Evolutionary conservation across 2,888 invertebrate species (phyloP), one percentile per base, ranked within the genome.

Genomic region (Eumacrocentrus americanus): DNA sequence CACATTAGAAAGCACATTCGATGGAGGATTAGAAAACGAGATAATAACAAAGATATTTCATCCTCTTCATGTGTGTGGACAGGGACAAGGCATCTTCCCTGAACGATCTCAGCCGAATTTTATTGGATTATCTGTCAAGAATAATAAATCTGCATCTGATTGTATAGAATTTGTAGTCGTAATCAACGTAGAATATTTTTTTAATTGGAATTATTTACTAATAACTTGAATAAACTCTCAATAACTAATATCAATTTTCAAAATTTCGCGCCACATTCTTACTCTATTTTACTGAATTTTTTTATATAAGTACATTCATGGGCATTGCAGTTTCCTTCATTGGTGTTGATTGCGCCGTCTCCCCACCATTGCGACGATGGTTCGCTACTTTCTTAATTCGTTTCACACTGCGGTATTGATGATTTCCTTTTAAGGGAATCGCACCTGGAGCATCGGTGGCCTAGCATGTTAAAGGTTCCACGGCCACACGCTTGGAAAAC

Each of bases 381-480:
- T 44, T n/a, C 5, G 62, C 58, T 56, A 65, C 68, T 70, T 70
- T 70, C 67, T 63, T 70, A 62, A 20, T 20, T 63, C 62, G 61
- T 61, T 63, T 69, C 62, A n/a, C n/a, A 65, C 3, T 68, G 62
- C 63, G 61, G 68, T 72, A 70, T 72, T 67, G 68, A 77, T 74
- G 74, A 79, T 77, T 76, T 76, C 80, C 80, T 76, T 78, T 75
- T 79, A 74, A 74, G 79, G 80, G 71, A 69, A 75, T 77, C 70
- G 54, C 64, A 65, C 60, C 61, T 54, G 23, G 44, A 44, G 14
- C 34, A 42, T 44, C 20, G 37, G 52, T 46, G 58, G 14, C 59
- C 56, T 72, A 78, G 73, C 85, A 91, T 91, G 91, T 82, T 91
- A 3, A 86, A 77, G 81, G 86, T 71, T 77, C 77, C 51, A 2